Conservation (phyloP, 2,888 invertebrate genomes). For the Latrodectus elegans region DNA sequence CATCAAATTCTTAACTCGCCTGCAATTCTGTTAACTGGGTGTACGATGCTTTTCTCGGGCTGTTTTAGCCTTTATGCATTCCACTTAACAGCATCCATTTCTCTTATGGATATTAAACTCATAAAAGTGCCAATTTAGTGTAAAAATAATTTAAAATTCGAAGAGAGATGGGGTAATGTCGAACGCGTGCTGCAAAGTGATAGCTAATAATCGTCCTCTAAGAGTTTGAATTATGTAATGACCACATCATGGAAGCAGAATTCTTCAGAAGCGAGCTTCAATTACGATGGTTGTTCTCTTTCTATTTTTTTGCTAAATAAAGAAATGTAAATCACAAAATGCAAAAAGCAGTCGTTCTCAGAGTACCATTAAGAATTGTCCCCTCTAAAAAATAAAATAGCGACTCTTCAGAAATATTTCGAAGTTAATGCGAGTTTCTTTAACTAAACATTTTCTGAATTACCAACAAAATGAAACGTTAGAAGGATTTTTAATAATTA, state of each 20-base stretch:
- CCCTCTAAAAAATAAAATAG: too few species aligned
- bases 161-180: background rate
- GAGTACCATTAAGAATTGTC: too few species aligned
- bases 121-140: constrained; percentile 26
- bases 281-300: background rate
- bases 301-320: background rate
- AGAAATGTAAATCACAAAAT: background rate
- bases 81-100: constrained; percentile 1
- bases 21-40: background rate
- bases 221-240: background rate
- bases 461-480: too few species aligned
- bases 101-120: constrained; percentile 23
- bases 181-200: constrained; percentile 6
- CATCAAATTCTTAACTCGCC: background rate
- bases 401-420: too few species aligned
- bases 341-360: too few species aligned
- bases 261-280: background rate
- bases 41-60: background rate
- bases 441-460: too few species aligned
- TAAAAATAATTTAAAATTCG: constrained; percentile 25
- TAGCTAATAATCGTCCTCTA: constrained; percentile 27
- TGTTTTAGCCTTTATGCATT: background rate
- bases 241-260: background rate
- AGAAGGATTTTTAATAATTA: too few species aligned
- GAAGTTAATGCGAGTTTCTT: too few species aligned